A percentile compares a stretch with the other conserved stretches of the same genome.
Conservation (phyloP, 2,113 vertebrate species). For the Galemys pyrenaicus region DNA sequence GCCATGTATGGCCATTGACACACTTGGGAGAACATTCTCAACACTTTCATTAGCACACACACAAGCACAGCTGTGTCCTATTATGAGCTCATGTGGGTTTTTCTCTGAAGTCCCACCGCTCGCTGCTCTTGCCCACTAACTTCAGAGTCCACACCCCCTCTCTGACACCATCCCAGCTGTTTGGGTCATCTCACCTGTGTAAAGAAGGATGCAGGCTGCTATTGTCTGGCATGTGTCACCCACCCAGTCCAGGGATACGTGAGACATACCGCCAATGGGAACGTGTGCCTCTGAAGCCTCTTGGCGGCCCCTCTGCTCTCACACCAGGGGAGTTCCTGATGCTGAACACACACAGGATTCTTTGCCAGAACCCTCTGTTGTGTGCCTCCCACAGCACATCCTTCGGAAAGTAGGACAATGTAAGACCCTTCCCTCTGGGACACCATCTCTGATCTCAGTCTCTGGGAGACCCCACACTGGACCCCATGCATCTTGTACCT, state of each 20-base stretch:
- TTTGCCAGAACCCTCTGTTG: too few relatives aligned
- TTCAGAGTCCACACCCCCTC: background rate
- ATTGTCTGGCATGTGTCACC: background rate
- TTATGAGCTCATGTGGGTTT: background rate
- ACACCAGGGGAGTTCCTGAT: background rate
- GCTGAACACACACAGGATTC: background rate
- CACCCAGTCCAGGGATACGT: background rate
- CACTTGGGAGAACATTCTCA: background rate
- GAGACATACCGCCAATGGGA: background rate
- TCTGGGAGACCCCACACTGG: background rate
- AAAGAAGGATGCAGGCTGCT: background rate
- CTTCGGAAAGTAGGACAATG: background rate
- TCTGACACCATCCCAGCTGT: background rate
- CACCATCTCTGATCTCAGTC: background rate
- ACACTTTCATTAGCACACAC: background rate
- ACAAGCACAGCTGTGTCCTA: background rate
- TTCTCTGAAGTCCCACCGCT: background rate
- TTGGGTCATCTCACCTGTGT: background rate
- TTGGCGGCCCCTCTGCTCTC: fast-evolving
- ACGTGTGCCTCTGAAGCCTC: background rate
- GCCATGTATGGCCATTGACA: background rate
- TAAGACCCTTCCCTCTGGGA: too few relatives aligned
- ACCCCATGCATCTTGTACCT: fast-evolving
- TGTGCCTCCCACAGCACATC: background rate
- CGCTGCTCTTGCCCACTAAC: background rate